phyloP scores from a whole-genome alignment of 2,888 invertebrate species.

The Drosophila gaucha region DNA sequence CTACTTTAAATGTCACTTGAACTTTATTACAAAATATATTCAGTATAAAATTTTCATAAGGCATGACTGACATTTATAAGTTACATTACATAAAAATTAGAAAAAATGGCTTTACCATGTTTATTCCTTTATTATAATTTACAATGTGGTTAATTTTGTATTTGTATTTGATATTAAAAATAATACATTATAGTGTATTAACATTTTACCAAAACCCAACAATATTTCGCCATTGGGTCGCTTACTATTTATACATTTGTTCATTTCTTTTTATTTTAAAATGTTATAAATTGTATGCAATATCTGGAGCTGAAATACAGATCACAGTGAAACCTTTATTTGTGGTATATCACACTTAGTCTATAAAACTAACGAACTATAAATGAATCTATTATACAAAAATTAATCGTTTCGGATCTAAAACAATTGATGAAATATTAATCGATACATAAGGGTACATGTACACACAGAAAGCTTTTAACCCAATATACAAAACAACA shows the following conservation, averaged over 20 bases:
- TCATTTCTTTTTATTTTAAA: slow-evolving; percentile 2
- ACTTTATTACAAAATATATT: slow-evolving; percentile 31
- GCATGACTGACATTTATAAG: slow-evolving; percentile 13
- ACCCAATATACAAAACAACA: slow-evolving; percentile 42
- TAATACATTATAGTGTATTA: slow-evolving; percentile 12
- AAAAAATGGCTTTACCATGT: slow-evolving; percentile 30
- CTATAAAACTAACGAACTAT: slow-evolving; percentile 24
- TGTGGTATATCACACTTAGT: slow-evolving; percentile 37
- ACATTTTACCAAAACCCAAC: slow-evolving; percentile 8
- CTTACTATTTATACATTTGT: slow-evolving; percentile 19
- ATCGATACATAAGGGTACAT: slow-evolving; percentile 39
- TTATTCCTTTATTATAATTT: slow-evolving; percentile 14
- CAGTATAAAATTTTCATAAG: slow-evolving; percentile 28
- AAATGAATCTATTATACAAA: slow-evolving; percentile 33
- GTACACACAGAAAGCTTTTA: slow-evolving; percentile 64
- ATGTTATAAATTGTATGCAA: slow-evolving; percentile 14
- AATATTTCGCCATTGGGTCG: slow-evolving; percentile 16
- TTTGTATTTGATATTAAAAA: slow-evolving; percentile 6
- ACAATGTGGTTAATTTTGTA: slow-evolving; percentile 12
- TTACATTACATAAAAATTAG: slow-evolving; percentile 23
- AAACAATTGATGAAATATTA: slow-evolving; percentile 35
- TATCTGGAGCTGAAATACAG: slow-evolving; percentile 20
- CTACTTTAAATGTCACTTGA: slow-evolving; percentile 8
- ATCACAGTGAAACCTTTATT: slow-evolving; percentile 39
- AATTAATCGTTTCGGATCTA: slow-evolving; percentile 33